phyloP scores from a whole-genome alignment of 2,888 invertebrate species.

The Clistopyga incitator region DNA sequence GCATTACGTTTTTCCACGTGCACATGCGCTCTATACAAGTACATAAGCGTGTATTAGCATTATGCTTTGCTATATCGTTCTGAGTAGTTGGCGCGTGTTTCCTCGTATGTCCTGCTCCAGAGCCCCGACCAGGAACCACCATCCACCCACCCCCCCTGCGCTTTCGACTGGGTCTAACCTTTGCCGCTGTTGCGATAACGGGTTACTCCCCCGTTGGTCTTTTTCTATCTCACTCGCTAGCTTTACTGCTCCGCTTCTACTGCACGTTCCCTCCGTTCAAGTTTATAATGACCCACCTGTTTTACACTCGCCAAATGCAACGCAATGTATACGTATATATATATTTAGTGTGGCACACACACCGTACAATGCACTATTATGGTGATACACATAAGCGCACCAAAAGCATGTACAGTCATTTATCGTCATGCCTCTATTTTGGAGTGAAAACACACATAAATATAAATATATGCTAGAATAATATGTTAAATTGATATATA shows the following conservation, averaged over 20 bases:
- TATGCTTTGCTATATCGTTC: constrained; percentile 47
- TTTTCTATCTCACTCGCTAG: constrained; percentile 60
- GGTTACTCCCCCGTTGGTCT: constrained; percentile 27
- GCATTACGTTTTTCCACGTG: constrained; percentile 45
- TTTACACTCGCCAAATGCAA: constrained; percentile 62
- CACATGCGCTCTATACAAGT: constrained; percentile 22
- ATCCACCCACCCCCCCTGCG: constrained; percentile 3
- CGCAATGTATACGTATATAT: not conserved
- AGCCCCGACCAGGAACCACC: not conserved
- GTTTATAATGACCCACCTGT: constrained; percentile 76
- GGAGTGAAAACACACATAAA: not conserved
- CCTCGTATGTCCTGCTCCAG: constrained; percentile 10
- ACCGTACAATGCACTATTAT: not conserved
- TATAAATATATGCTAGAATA: not conserved
- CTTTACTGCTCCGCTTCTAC: constrained; percentile 49
- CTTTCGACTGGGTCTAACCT: constrained; percentile 54
- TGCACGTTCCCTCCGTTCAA: constrained; percentile 43
- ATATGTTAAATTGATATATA: not conserved
- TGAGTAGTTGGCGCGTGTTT: constrained; percentile 48
- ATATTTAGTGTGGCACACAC: not conserved
- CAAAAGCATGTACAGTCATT: not conserved
- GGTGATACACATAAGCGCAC: not conserved
- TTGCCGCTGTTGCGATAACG: constrained; percentile 48
- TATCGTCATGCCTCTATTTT: not conserved
- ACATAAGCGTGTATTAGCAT: constrained; percentile 52